Base-by-base conservation (phyloP, 1,140 invertebrate genomes). In the Drosophila nasuta region DNA sequence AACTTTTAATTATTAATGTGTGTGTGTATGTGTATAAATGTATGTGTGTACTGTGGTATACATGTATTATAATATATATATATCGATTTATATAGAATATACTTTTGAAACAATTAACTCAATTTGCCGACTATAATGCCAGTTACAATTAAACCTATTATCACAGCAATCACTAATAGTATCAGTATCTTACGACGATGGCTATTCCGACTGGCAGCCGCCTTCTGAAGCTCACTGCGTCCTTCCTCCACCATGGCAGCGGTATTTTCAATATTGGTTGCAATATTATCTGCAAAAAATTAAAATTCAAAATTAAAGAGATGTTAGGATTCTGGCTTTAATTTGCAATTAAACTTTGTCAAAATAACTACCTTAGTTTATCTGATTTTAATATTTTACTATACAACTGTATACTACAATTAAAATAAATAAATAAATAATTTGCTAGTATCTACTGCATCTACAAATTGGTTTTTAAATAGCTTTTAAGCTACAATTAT, bases 211-310 rank as follows among this genome's bases (percentile, higher is more conserved):
- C 97, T 96, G 80, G 95, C 93, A 69, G 95, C 94, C 30, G 97
- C 97, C 93, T 97, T 97, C 49, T 95, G 93, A 25, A 98, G 93
- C 83, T 98, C 95, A 77, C 95, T 94, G 5, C 94, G 94, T 2
- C 97, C 97, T 48, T 95, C 93, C 92, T 97, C 96, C 10, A 98
- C 97, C 75, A 96, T 94, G 5, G 94, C 94, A 54, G 95, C 94
- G 6, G 96, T 95, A 66, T 94, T 94, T 89, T 98, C 97, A 85
- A 98, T 96, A 93, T 96, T 96, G 79, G 95, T 96, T 92, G 98
- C 98, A 86, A 99, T 98, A 56, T 95, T 96, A 92, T 98, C 97
- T 98, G 93, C 15, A 93, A 93, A 38, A 38, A 2, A 38, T 25
- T 25, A 25, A 25, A 25, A 25, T 25, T 25, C 20, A 25, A 25